Evolutionary conservation across 30 jellyfish, hydroid and myxozoan genomes (phyloP).

Genomic region (Morbakka virulenta): DNA sequence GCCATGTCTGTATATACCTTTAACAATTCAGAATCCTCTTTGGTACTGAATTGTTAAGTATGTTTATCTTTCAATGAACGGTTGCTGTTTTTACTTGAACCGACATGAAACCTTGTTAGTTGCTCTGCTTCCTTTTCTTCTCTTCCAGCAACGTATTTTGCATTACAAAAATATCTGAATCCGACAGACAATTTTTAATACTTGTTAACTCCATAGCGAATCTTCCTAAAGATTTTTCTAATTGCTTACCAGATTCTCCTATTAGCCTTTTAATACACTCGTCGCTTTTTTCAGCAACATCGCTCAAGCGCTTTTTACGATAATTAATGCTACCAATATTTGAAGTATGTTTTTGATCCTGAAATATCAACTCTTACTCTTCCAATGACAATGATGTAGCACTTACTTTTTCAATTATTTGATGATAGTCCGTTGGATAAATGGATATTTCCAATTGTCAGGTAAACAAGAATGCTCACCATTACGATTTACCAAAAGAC

Average conservation of each 20-base stretch:
- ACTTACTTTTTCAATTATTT: neutral
- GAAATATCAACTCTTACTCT: too few relatives aligned
- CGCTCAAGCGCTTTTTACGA: neutral
- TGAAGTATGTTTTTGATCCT: too few relatives aligned
- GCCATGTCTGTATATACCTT: neutral
- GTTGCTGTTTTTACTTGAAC: neutral
- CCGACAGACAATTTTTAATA: too few relatives aligned
- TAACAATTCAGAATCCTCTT: neutral
- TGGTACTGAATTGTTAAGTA: too few relatives aligned
- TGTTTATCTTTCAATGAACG: too few relatives aligned
- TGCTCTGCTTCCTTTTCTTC: too few relatives aligned
- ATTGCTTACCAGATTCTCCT: too few relatives aligned
- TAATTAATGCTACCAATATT: neutral
- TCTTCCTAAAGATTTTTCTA: too few relatives aligned
- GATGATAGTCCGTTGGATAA: neutral
- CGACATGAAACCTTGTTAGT: neutral
- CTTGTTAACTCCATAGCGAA: too few relatives aligned
- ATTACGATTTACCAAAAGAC: neutral
- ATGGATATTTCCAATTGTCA: constrained; percentile 3
- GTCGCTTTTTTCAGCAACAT: neutral
- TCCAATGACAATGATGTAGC: neutral
- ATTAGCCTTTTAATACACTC: neutral
- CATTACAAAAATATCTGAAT: too few relatives aligned
- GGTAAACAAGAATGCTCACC: neutral
- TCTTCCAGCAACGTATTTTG: too few relatives aligned